Percentiles rank a stretch among this genome's conserved stretches.
Conservation (phyloP, 2,113 vertebrate genomes). For the Daphoenositta chrysoptera region DNA sequence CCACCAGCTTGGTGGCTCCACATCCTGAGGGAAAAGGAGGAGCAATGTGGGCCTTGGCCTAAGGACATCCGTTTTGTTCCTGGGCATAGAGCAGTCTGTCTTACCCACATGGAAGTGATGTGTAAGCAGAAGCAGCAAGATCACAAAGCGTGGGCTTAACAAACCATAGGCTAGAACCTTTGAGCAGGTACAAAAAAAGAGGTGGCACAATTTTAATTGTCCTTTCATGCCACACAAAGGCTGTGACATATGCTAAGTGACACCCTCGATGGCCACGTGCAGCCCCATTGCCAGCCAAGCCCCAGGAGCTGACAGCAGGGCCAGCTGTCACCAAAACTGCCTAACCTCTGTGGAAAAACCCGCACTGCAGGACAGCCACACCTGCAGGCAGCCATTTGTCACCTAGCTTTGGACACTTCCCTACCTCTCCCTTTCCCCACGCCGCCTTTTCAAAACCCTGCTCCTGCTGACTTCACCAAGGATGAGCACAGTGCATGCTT, state of each 20-base stretch:
- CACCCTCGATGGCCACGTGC: not conserved
- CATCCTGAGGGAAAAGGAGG: not conserved
- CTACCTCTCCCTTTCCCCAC: not conserved
- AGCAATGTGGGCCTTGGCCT: accelerated
- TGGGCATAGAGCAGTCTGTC: not conserved
- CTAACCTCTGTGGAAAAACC: not conserved
- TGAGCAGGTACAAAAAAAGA: not conserved
- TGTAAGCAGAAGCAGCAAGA: not conserved
- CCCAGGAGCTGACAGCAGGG: not conserved
- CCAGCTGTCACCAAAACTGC: not conserved
- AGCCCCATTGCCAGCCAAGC: not conserved
- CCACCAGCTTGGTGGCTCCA: not conserved
- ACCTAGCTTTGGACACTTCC: not conserved
- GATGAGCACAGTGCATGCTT: not conserved
- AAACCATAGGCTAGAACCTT: not conserved
- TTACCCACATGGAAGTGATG: accelerated
- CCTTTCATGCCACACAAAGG: not conserved
- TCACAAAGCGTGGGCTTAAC: not conserved
- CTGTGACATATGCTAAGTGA: not conserved
- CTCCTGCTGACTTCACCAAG: not conserved
- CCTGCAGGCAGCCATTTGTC: not conserved
- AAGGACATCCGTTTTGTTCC: not conserved
- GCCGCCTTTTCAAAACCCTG: not conserved
- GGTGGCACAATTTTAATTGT: conserved; percentile 7
- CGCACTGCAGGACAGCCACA: not conserved